A percentile compares a stretch with the other conserved stretches of the same genome.
phyloP scores from a whole-genome alignment of 1,140 invertebrate species.

The Tetragnatha versicolor region DNA sequence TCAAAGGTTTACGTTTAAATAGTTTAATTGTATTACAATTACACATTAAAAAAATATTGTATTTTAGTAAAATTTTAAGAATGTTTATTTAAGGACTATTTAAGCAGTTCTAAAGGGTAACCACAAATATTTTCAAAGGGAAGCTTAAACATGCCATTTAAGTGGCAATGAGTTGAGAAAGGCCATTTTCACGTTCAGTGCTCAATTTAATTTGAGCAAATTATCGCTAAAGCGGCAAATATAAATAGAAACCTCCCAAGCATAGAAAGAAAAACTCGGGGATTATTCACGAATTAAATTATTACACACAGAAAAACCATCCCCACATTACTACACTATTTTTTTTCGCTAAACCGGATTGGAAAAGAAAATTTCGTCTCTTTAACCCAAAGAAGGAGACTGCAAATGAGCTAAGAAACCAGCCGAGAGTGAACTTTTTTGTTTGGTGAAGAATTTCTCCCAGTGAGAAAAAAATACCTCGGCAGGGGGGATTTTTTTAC shows the following conservation, averaged over 20 bases:
- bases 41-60: too few relatives aligned
- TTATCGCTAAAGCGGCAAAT: slow-evolving; percentile 21
- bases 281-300: slow-evolving; percentile 52
- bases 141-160: neutral
- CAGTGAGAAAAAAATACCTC: neutral
- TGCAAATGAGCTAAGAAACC: slow-evolving; percentile 43
- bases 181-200: neutral
- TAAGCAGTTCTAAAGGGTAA: too few relatives aligned
- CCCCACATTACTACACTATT: slow-evolving; percentile 17
- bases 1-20: too few relatives aligned
- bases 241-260: slow-evolving; percentile 31
- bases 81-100: too few relatives aligned
- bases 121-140: too few relatives aligned
- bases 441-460: slow-evolving; percentile 12
- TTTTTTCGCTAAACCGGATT: neutral
- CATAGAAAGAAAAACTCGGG: slow-evolving; percentile 9
- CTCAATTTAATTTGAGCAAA: slow-evolving; percentile 39
- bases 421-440: slow-evolving; percentile 47
- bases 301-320: slow-evolving; percentile 45
- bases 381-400: slow-evolving; percentile 44
- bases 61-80: too few relatives aligned
- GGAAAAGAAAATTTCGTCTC: slow-evolving; percentile 31
- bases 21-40: too few relatives aligned
- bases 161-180: neutral
- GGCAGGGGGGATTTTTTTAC: slow-evolving; percentile 9